Conservation (phyloP, 1,140 invertebrate genomes). For the Cardiocondyla obscurior region DNA sequence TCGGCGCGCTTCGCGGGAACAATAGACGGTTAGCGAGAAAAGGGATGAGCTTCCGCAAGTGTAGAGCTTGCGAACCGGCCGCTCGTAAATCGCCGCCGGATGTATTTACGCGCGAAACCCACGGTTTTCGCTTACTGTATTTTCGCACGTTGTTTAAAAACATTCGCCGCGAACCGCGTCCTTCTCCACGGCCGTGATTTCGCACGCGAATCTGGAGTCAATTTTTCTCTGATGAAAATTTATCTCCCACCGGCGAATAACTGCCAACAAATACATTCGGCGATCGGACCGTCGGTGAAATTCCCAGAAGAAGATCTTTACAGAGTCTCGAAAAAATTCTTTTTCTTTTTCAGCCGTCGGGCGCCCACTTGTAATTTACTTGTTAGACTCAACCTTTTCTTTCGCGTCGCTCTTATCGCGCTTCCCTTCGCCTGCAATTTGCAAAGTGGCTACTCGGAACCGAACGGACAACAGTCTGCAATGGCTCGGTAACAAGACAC, state of each 20-base stretch:
- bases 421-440: not conserved
- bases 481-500: conserved; percentile 63
- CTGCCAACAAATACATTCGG: not conserved
- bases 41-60: conserved; percentile 4
- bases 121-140: conserved; percentile 3
- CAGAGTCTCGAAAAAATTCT: not conserved
- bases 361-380: not conserved
- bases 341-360: not conserved
- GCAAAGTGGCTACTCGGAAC: conserved; percentile 34
- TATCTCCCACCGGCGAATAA: not conserved
- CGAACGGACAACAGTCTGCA: conserved; percentile 60
- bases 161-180: not conserved
- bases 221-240: conserved; percentile 14
- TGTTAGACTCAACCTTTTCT: no score
- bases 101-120: conserved; percentile 25
- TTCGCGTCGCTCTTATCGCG: not conserved
- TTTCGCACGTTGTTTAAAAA: not conserved
- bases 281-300: no score
- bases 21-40: conserved; percentile 21
- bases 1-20: conserved; percentile 10
- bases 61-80: conserved; percentile 14
- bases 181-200: not conserved
- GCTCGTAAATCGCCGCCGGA: conserved; percentile 31
- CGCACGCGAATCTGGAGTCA: not conserved
- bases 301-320: not conserved